Percentiles rank a stretch among this genome's conserved stretches.
Conservation (phyloP, 2,888 invertebrate genomes). For the Lymantria dispar region DNA sequence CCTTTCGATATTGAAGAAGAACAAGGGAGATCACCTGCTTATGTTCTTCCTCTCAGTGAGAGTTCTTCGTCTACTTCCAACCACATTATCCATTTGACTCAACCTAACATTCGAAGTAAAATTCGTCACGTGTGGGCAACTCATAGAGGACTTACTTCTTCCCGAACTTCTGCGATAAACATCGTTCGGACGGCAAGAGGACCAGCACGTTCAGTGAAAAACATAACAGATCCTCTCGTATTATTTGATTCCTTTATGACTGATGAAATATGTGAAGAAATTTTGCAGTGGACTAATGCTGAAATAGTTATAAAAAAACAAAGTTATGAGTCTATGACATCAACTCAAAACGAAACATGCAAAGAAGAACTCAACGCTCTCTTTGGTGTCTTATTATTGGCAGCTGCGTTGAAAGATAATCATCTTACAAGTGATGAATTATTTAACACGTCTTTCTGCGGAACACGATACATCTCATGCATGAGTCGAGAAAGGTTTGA, state of each 20-base stretch:
- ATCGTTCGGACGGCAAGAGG: conserved; percentile 9
- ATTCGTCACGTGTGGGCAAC: conserved; percentile 10
- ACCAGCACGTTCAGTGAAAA: conserved; percentile 7
- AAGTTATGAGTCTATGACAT: conserved; percentile 2
- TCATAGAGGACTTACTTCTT: not conserved
- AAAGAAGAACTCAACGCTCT: conserved; percentile 24
- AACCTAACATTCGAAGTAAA: conserved; percentile 8
- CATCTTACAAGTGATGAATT: conserved; percentile 27
- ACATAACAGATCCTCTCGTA: conserved; percentile 4
- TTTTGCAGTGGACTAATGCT: conserved; percentile 19
- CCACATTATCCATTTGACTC: conserved; percentile 1
- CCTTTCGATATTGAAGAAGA: not conserved
- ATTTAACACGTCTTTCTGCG: conserved; percentile 20
- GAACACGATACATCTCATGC: conserved; percentile 19
- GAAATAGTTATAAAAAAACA: conserved; percentile 4
- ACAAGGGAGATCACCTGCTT: not conserved
- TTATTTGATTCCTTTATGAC: conserved; percentile 17
- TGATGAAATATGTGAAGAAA: conserved; percentile 14
- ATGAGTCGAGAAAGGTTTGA: conserved; percentile 26
- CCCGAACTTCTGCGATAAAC: not conserved
- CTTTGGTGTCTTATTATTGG: conserved; percentile 24
- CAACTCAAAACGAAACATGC: conserved; percentile 4
- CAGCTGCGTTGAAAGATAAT: conserved; percentile 30
- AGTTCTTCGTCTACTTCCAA: not conserved
- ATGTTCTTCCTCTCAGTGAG: not conserved